phyloP scores from a whole-genome alignment of 2,113 vertebrate genomes.

The Rostratula benghalensis region DNA sequence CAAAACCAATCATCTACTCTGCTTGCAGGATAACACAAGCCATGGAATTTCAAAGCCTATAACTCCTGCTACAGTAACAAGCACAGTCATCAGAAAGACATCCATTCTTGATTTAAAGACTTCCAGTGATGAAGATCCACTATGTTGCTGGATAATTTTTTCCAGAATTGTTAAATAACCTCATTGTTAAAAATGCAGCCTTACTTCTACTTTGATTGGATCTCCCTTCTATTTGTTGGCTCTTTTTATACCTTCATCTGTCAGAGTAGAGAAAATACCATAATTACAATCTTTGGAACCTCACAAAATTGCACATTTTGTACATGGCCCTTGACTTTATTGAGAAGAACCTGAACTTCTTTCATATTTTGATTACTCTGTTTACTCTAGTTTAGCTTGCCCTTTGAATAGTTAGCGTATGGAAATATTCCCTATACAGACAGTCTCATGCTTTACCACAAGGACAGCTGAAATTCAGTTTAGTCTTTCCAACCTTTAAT shows the following conservation, averaged over 20 bases:
- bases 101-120: constrained; percentile 40
- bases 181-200: constrained; percentile 23
- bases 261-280: background rate
- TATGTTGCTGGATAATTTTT: background rate
- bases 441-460: background rate
- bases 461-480: background rate
- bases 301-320: background rate
- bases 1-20: background rate
- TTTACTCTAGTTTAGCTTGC: background rate
- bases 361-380: background rate
- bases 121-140: constrained; percentile 9
- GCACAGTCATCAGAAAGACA: background rate
- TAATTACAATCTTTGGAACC: background rate
- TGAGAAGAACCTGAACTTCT: background rate
- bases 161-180: constrained; percentile 25
- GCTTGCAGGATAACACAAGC: constrained; percentile 27
- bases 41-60: constrained; percentile 36
- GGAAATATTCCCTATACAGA: background rate
- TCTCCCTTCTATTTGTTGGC: background rate
- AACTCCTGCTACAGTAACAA: constrained; percentile 29
- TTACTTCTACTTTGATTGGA: background rate
- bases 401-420: background rate
- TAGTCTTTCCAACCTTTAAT: background rate
- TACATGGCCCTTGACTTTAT: background rate
- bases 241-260: background rate